phyloP scores from a whole-genome alignment of 92 coral and sea anemone species.

The Siderastrea siderea region DNA sequence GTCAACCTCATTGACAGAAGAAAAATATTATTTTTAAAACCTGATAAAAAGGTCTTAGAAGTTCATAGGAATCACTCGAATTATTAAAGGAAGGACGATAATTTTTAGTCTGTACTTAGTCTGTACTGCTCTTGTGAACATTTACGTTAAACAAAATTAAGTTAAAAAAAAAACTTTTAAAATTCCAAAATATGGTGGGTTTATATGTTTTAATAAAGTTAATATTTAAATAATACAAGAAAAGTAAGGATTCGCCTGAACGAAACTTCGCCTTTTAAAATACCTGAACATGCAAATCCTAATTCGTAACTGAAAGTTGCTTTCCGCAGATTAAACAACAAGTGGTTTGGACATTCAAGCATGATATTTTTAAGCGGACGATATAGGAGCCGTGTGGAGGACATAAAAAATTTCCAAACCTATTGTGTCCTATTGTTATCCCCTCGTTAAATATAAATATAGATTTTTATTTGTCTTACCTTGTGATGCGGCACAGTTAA shows the following conservation, averaged over 20 bases:
- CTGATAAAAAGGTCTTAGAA: background rate
- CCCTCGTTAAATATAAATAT: background rate
- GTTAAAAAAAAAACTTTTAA: background rate
- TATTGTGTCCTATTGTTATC: background rate
- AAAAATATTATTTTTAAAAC: conserved; percentile 4
- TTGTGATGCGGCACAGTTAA: background rate
- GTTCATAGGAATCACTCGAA: background rate
- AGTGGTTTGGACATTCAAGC: background rate
- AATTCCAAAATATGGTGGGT: background rate
- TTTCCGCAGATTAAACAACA: background rate
- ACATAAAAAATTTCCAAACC: background rate
- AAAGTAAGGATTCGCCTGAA: background rate
- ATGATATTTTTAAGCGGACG: too few relatives aligned
- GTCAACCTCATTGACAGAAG: background rate
- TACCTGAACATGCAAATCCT: background rate
- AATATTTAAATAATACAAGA: background rate
- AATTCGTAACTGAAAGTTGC: background rate
- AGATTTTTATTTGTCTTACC: conserved; percentile 6
- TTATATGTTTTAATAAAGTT: background rate
- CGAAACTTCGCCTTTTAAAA: background rate
- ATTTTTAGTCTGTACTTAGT: too few relatives aligned
- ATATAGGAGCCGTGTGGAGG: background rate
- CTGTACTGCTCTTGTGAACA: too few relatives aligned
- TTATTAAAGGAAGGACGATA: background rate
- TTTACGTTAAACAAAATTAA: background rate